A percentile compares a stretch with the other conserved stretches of the same genome.
phyloP scores from a whole-genome alignment of 2,888 invertebrate genomes.

The Muschampia plurimacula region DNA sequence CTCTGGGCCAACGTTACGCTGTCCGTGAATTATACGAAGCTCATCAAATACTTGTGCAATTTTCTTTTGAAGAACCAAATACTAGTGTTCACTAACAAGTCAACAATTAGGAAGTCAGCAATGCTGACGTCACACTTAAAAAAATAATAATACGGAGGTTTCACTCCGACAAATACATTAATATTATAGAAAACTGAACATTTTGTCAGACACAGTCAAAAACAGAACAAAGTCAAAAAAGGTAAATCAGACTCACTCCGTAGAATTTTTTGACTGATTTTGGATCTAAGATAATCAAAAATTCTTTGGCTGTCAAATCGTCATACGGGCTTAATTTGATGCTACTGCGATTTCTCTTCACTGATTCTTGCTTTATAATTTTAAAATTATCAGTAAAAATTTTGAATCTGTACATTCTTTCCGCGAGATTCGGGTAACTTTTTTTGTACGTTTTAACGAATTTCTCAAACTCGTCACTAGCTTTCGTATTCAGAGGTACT shows the following conservation, averaged over 20 bases:
- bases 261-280: neutral
- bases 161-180: no score
- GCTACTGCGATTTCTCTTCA: neutral
- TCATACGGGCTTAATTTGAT: neutral
- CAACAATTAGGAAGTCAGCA: no score
- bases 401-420: neutral
- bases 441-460: neutral
- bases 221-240: neutral
- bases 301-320: slow-evolving; percentile 5
- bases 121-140: no score
- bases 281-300: neutral
- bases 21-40: no score
- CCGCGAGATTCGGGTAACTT: neutral
- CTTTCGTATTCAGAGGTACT: neutral
- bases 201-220: no score
- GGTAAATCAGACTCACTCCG: neutral
- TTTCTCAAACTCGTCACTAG: neutral
- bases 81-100: no score
- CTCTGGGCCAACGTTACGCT: no score
- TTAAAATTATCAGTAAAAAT: neutral
- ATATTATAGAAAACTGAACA: no score
- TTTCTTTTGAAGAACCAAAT: no score
- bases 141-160: no score
- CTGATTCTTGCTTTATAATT: neutral
- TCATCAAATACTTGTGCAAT: no score